Base-by-base conservation (phyloP, 2,113 vertebrate species). In the Colinus virginianus region DNA sequence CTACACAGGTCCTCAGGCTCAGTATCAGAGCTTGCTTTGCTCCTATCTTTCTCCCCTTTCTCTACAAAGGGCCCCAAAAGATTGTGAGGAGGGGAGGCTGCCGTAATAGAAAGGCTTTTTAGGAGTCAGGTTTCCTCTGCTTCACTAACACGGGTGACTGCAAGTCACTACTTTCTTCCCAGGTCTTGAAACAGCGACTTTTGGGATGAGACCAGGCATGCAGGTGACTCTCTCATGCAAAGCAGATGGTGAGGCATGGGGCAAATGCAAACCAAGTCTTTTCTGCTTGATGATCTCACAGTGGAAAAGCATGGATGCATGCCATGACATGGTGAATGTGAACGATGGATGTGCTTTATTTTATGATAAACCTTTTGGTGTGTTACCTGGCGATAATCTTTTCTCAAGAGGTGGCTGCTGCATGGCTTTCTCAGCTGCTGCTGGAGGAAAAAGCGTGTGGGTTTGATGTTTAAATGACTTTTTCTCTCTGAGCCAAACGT, bases 351-450 rank as follows among this genome's bases (percentile, higher is more conserved):
- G 81, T 40, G 40, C 53, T 88, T 55, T 34, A 18, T 10, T 90
- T 85, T 56, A 38, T 88, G 89, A 18, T 85, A 23, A n/a, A 30
- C 55, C 23, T 5, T 42, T 38, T 1, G 2, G 2, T 4, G 4
- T 58, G 78, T 95, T 97, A 96, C 95, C 90, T 96, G 96, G 63
- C 1, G 81, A 22, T 45, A 81, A 36, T 53, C 63, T 94, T 64
- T 96, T 93, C 87, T 96, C 95, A 81, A 90, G 90, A 64, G 84
- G 69, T 76, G 92, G 94, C 71, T 95, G 88, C 70, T 84, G 85
- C 94, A 94, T 91, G 64, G 87, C 59, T 93, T 86, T 95, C 94
- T 97, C 93, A 53, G 84, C 86, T 74, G 87, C 97, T 96, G 88
- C 95, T 88, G 93, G 68, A 86, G 94, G 83, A 91, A 96, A 96